Evolutionary conservation across 1,140 invertebrate genomes (phyloP).

Genomic region (Tetramorium simillimum): DNA sequence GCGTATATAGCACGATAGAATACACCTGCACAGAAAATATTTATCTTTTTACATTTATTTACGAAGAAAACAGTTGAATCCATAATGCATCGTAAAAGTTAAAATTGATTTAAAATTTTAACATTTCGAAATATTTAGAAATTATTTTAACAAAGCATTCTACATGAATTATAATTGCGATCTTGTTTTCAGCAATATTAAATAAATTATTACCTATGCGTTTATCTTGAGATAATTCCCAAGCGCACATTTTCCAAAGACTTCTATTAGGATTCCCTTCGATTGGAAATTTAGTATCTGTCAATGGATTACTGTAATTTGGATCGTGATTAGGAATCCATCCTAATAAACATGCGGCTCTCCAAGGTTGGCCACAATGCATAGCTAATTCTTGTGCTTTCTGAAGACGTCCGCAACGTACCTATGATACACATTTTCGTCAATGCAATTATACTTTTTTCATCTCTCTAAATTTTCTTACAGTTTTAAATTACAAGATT

Average conservation of each 20-base stretch:
- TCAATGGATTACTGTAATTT: constrained; percentile 87
- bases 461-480: background rate
- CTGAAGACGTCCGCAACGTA: constrained; percentile 94
- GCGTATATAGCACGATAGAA: constrained; percentile 90
- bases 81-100: background rate
- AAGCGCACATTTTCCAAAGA: constrained; percentile 95
- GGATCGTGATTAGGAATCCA: constrained; percentile 95
- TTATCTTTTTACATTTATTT: background rate
- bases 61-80: background rate
- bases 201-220: constrained; percentile 79
- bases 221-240: constrained; percentile 89
- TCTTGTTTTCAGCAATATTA: background rate
- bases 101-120: background rate
- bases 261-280: constrained; percentile 95
- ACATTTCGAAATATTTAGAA: background rate
- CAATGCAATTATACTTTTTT: background rate
- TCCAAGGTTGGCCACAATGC: constrained; percentile 95
- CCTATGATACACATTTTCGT: constrained; percentile 81
- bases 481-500: background rate
- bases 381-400: constrained; percentile 94
- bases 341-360: constrained; percentile 95
- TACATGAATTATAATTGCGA: background rate
- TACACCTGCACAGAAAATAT: constrained; percentile 82
- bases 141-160: background rate
- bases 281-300: constrained; percentile 87